Base-by-base conservation (phyloP, 2,888 invertebrate genomes). In the Xanthorhoe spadicearia region DNA sequence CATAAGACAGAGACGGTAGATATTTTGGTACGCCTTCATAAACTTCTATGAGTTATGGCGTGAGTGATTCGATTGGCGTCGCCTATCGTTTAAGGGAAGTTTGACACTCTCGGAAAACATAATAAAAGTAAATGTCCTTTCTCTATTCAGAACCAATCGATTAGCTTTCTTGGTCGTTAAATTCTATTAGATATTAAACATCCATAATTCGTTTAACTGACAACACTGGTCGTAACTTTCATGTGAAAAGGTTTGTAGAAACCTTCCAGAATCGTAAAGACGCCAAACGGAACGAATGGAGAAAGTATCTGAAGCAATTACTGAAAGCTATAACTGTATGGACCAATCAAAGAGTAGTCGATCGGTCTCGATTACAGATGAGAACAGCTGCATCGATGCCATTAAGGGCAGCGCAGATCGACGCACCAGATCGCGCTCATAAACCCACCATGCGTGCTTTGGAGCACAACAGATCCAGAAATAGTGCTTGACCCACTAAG, bases 401-500 rank as follows among this genome's bases (percentile, higher is more conserved):
- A 84, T 86, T 82, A 85, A 83, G 80, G 83, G 79, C 79, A 75
- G 69, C 64, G 76, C 71, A 77, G 74, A 73, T 79, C 73, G 64
- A 69, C 75, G 77, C 77, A 80, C 78, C 81, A 82, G 78, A 80
- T 82, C 79, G 80, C 81, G 79, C 74, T 79, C 83, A 86, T 88
- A 89, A 87, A 87, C 83, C 80, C 83, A 77, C 78, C 80, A 86
- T 84, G 86, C 86, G 85, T 83, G 83, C 83, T 83, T 82, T 86
- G 83, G 83, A 87, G 84, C 85, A 89, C 88, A 89, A 87, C 88
- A 81, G 85, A 81, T 83, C 85, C 88, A 85, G 87, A 90, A 93
- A 93, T 92, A 93, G 89, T 89, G 80, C 79, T 88, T 92, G 92
- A 92, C 92, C 92, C 87, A 93, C 82, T 91, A 88, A 89, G 64